These are phyloP conservation scores for Acipenser ruthenus DNA, from an alignment of 2,797 vertebrate species.

Conservation along the genomic window DNA sequence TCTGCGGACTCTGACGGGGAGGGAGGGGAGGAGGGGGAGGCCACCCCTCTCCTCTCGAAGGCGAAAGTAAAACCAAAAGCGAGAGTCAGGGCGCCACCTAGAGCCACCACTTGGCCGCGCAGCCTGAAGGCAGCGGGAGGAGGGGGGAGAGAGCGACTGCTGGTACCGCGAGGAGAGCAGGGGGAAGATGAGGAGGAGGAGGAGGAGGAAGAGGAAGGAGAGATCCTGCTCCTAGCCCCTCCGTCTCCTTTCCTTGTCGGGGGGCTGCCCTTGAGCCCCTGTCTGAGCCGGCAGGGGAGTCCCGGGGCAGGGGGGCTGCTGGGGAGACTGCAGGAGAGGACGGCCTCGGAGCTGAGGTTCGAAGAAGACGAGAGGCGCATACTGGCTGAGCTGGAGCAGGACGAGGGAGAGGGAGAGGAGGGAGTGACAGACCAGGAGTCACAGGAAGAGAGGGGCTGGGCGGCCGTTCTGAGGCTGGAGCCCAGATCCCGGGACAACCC, in stretches of 20 bases:
- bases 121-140: conserved; percentile 32
- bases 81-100: conserved; percentile 45
- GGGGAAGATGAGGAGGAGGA: conserved; percentile 60
- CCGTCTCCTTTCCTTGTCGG: conserved; percentile 63
- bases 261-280: conserved; percentile 80
- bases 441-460: conserved; percentile 63
- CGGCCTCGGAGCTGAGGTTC: conserved; percentile 86
- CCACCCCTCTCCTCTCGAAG: conserved; percentile 41
- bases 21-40: conserved; percentile 23
- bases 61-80: conserved; percentile 29
- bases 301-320: conserved; percentile 55
- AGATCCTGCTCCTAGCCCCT: conserved; percentile 58
- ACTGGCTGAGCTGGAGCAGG: conserved; percentile 64
- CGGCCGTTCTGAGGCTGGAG: conserved; percentile 70
- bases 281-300: conserved; percentile 81
- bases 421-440: conserved; percentile 50
- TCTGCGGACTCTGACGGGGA: conserved; percentile 19
- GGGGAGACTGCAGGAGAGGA: conserved; percentile 72
- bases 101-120: conserved; percentile 69
- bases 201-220: not conserved
- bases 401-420: conserved; percentile 49
- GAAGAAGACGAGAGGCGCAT: conserved; percentile 83
- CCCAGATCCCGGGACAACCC: conserved; percentile 39
- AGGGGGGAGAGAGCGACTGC: not conserved
- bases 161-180: conserved; percentile 48